Evolutionary conservation across 2,797 vertebrate genomes (phyloP).

Genomic region (Coendou prehensilis): DNA sequence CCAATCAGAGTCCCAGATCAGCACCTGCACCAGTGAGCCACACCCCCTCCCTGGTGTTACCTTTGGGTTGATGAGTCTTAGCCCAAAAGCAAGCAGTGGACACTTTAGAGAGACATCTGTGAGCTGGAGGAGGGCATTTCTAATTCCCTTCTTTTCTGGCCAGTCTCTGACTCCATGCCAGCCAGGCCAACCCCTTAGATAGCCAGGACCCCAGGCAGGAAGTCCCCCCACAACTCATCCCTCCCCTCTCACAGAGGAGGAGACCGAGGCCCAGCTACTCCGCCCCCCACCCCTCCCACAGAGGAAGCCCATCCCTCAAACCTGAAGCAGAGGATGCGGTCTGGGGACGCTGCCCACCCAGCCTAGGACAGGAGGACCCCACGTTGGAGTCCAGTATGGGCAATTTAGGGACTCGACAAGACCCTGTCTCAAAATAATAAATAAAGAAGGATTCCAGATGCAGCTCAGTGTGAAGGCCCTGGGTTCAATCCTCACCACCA

Average conservation of each 20-base stretch:
- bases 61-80: neutral
- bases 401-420: neutral
- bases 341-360: fast-evolving
- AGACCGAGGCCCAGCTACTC: neutral
- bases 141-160: neutral
- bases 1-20: neutral
- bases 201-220: neutral
- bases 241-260: neutral
- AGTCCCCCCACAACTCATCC: neutral
- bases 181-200: neutral
- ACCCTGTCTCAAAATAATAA: neutral
- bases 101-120: neutral
- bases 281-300: neutral
- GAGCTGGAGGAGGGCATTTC: neutral
- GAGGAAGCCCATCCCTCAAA: neutral
- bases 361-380: neutral
- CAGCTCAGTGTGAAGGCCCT: neutral
- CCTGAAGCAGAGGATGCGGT: neutral
- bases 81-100: neutral
- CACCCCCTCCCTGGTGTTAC: neutral
- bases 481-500: neutral
- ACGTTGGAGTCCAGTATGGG: neutral
- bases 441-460: neutral
- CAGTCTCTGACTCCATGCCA: neutral
- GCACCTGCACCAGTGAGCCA: too few relatives aligned